These are phyloP conservation scores for Eumaeus atala DNA, from an alignment of 1,140 invertebrate genomes.

Conservation along the genomic window DNA sequence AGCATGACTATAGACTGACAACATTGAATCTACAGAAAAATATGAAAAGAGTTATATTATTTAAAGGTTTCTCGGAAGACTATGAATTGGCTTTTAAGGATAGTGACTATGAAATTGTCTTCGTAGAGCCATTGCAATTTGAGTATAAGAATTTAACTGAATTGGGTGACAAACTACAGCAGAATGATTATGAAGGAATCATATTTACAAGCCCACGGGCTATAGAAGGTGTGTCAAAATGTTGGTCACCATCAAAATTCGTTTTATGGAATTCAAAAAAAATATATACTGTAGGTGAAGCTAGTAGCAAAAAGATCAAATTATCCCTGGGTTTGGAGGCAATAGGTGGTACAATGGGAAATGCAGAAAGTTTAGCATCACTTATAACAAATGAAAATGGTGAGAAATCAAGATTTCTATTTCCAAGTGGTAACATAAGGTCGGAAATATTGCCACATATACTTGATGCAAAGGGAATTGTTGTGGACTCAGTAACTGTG, in stretches of 20 bases:
- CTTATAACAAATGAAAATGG: conserved; percentile 63
- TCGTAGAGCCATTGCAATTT: conserved; percentile 74
- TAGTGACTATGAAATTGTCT: conserved; percentile 64
- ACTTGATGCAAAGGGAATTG: conserved; percentile 53
- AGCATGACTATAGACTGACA: background rate
- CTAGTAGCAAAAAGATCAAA: conserved; percentile 62
- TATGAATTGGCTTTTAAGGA: conserved; percentile 65
- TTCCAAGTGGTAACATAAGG: conserved; percentile 73
- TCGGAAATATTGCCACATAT: conserved; percentile 67
- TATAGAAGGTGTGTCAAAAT: conserved; percentile 64
- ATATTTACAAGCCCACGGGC: conserved; percentile 74
- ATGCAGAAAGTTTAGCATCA: conserved; percentile 68
- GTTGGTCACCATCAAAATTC: conserved; percentile 61
- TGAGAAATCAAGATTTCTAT: conserved; percentile 52
- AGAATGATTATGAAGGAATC: conserved; percentile 67
- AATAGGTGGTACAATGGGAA: conserved; percentile 67
- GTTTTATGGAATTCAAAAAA: conserved; percentile 68
- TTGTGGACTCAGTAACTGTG: conserved; percentile 68
- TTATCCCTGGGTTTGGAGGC: conserved; percentile 66
- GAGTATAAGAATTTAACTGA: conserved; percentile 59
- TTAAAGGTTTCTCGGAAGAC: conserved; percentile 74
- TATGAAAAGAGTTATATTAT: conserved; percentile 72
- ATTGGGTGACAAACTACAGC: conserved; percentile 53
- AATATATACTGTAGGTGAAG: conserved; percentile 74
- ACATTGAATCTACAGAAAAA: background rate